Base-by-base conservation (phyloP, 1,140 invertebrate species). In the Caerostris extrusa region DNA sequence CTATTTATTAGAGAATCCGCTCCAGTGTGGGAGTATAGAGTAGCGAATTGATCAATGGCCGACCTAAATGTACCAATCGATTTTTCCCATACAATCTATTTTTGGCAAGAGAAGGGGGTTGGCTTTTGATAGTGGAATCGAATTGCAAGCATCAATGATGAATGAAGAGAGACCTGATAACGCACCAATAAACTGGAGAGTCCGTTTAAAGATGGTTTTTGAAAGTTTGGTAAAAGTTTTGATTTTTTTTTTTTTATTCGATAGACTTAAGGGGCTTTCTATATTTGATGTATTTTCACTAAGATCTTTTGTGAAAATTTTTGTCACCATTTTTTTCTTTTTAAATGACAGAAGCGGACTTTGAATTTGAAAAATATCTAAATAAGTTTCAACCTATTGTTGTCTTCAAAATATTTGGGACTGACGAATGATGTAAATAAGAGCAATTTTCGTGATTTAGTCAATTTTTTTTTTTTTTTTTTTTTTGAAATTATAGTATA, bases 71-170 rank as follows among this genome's bases (percentile, higher is more conserved):
- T 64, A 7, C 61, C 58, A 34, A 88, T 88, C 86, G 86, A 88
- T 88, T 88, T 88, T 64, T 85, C 56, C 83, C 83, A 57, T 77
- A 57, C 83, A 34, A 85, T 85, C 86, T 88, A 88, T 88, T 88
- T 88, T 88, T 88, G 61, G 86, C 19, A 8, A 12, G 71, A 50
- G 34, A 67, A 77, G 8, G 71, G 34, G 34, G 71, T 77, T 50
- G 71, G 53, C 71, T 77, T 77, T 53, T 53, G 71, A 77, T 77
- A 77, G 71, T 34, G 50, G 12, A 77, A 34, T 34, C 34, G 61
- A 77, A 77, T 77, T 50, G 17, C 61, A 5, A 67, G n/a, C 17
- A 14, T 77, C 71, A 77, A 53, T 19, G 19, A 19, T 67, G 64
- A 17, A 67, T n/a, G 67, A n/a, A 3, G 14, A 77, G 50, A 77